Conservation (phyloP, 2,797 vertebrate species). For the Rhynchonycteris naso region DNA sequence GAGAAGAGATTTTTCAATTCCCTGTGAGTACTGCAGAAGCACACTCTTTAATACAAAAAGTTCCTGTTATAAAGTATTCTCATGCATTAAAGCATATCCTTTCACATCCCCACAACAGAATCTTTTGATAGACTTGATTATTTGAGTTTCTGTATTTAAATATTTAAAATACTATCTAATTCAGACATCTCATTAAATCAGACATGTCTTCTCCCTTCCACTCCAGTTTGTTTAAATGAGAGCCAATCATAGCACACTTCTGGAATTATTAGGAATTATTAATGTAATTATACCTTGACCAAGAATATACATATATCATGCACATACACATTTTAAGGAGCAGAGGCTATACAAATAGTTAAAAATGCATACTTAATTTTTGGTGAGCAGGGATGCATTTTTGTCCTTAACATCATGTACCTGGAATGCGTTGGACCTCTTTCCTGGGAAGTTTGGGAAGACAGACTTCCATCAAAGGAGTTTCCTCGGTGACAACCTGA, state of each 20-base stretch:
- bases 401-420: slow-evolving; percentile 82
- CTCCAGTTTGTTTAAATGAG: neutral
- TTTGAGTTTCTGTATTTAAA: slow-evolving; percentile 39
- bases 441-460: slow-evolving; percentile 91
- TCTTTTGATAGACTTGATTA: neutral
- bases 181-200: slow-evolving; percentile 32
- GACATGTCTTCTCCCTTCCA: neutral
- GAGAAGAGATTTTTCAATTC: neutral
- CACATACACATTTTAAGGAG: slow-evolving; percentile 11
- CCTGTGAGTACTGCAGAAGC: neutral
- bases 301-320: neutral
- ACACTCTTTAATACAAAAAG: neutral
- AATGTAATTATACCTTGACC: neutral
- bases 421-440: slow-evolving; percentile 92
- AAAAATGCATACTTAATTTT: neutral
- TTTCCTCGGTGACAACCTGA: slow-evolving; percentile 95
- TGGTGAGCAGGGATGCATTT: neutral
- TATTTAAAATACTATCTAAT: slow-evolving; percentile 40
- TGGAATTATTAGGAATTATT: neutral
- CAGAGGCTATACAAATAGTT: neutral
- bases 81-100: neutral
- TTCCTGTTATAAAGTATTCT: neutral
- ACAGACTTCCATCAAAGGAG: slow-evolving; percentile 94
- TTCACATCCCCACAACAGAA: neutral
- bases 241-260: neutral